Evolutionary conservation across 1,140 invertebrate genomes (phyloP).

Genomic region (roundworm (Caenorhabditis elegans)): WBcel235 BX284605.5:11835001-11835500

Average conservation of each 20-base stretch:
- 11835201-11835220: conserved; percentile 46
- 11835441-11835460: conserved; percentile 1
- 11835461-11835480: background rate
- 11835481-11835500: background rate
- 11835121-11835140: background rate
- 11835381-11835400: conserved; percentile 3
- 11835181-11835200: conserved; percentile 36
- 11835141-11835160: conserved; percentile 44
- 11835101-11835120: too few species aligned
- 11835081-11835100: conserved; percentile 42
- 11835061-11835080: conserved; percentile 44
- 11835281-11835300: too few species aligned
- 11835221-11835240: conserved; percentile 33
- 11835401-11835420: background rate
- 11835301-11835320: too few species aligned
- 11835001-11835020: conserved; percentile 37
- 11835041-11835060: conserved; percentile 27
- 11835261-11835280: too few species aligned
- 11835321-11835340: too few species aligned
- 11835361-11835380: conserved; percentile 14
- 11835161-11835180: conserved; percentile 33
- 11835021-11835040: conserved; percentile 38
- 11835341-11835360: too few species aligned
- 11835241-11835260: conserved; percentile 7
- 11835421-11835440: background rate